phyloP scores from a whole-genome alignment of 2,888 invertebrate genomes.

The Orchestes rusci region DNA sequence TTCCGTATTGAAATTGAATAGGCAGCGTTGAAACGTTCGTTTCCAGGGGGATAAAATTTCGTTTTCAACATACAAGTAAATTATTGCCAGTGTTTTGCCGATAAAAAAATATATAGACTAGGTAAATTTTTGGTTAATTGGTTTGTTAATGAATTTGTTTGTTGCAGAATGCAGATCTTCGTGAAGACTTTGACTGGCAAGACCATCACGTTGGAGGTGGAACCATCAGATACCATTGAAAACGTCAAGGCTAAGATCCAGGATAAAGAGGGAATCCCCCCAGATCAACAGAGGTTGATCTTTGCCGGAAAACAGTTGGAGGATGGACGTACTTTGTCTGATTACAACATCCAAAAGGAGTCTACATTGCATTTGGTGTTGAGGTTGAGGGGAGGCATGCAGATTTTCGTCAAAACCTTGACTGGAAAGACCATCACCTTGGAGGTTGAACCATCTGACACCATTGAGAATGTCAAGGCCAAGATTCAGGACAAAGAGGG shows the following conservation, averaged over 20 bases:
- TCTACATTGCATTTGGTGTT: constrained; percentile 84
- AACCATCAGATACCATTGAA: constrained; percentile 56
- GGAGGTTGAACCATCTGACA: constrained; percentile 53
- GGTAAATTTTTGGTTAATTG: neutral
- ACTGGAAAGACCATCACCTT: constrained; percentile 53
- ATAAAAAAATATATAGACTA: neutral
- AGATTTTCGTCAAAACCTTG: constrained; percentile 56
- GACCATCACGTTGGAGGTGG: constrained; percentile 50
- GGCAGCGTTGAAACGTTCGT: too few relatives aligned
- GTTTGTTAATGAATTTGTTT: constrained; percentile 30
- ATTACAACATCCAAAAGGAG: constrained; percentile 94
- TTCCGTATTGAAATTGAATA: too few relatives aligned
- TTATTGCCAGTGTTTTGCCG: neutral
- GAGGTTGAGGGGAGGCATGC: constrained; percentile 79
- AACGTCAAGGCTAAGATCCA: constrained; percentile 54
- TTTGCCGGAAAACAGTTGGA: constrained; percentile 63
- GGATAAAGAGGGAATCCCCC: constrained; percentile 75
- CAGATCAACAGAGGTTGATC: constrained; percentile 50
- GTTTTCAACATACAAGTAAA: too few relatives aligned
- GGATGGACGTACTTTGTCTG: constrained; percentile 86
- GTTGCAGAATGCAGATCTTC: constrained; percentile 51
- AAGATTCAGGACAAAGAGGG: constrained; percentile 53
- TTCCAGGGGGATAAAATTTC: too few relatives aligned
- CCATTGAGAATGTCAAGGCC: constrained; percentile 58
- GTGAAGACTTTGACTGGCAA: constrained; percentile 52